Evolutionary conservation across 2,797 vertebrate species (phyloP).

Genomic region (Paratrypauchen microcephalus): DNA sequence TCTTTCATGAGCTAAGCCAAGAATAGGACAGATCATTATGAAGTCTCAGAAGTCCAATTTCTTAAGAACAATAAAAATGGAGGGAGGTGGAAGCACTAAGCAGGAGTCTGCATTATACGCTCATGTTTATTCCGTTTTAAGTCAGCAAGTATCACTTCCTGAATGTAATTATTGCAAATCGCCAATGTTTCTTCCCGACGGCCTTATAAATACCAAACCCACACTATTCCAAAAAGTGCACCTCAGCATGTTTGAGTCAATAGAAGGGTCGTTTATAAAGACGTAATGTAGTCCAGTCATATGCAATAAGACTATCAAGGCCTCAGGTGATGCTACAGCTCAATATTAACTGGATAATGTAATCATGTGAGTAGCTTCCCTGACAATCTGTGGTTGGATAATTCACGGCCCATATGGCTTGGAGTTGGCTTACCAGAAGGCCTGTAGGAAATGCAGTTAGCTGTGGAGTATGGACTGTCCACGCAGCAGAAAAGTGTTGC

Average conservation of each 20-base stretch:
- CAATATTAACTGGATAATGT: constrained; percentile 66
- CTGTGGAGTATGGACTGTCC: constrained; percentile 26
- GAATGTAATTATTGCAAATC: constrained; percentile 68
- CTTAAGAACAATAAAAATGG: constrained; percentile 46
- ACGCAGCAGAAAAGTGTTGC: constrained; percentile 25
- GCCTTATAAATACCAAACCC: constrained; percentile 47
- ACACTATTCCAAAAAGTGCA: constrained; percentile 44
- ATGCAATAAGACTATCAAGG: constrained; percentile 46
- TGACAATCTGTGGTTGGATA: constrained; percentile 61
- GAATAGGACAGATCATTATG: constrained; percentile 62
- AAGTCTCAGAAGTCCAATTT: constrained; percentile 65
- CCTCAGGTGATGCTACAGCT: constrained; percentile 50
- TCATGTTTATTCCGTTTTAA: constrained; percentile 69
- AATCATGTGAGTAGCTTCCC: constrained; percentile 49
- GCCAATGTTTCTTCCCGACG: constrained; percentile 36
- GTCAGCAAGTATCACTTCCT: constrained; percentile 53
- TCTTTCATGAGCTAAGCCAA: constrained; percentile 60
- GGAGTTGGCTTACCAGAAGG: constrained; percentile 55
- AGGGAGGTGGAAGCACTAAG: constrained; percentile 42
- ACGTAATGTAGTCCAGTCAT: constrained; percentile 40
- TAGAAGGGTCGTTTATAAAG: constrained; percentile 48
- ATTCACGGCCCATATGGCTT: constrained; percentile 42
- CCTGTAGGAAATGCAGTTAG: constrained; percentile 38
- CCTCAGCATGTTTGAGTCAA: constrained; percentile 68
- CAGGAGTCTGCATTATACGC: constrained; percentile 55